A percentile compares a stretch with the other conserved stretches of the same genome.
phyloP scores from a whole-genome alignment of 2,888 invertebrate genomes.

The Chymomyza caudatula region DNA sequence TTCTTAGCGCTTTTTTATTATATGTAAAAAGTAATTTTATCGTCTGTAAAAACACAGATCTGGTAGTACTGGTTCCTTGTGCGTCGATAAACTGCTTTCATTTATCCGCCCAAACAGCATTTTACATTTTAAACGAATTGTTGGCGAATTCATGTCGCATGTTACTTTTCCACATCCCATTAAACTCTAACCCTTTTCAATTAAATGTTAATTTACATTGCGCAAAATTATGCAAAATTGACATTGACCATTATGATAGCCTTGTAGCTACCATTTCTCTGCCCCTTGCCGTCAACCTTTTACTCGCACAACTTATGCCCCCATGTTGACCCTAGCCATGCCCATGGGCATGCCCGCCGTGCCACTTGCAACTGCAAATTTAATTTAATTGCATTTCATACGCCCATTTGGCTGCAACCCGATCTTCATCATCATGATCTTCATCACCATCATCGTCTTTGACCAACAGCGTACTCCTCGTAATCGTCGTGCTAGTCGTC shows the following conservation, averaged over 20 bases:
- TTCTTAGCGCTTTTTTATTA: too few relatives aligned
- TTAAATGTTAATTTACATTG: constrained; percentile 50
- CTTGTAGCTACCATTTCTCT: neutral
- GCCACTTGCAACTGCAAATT: constrained; percentile 64
- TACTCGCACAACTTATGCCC: neutral
- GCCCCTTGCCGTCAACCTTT: neutral
- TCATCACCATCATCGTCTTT: neutral
- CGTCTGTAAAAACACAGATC: too few relatives aligned
- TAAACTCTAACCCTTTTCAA: constrained; percentile 38
- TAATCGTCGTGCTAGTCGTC: constrained; percentile 26
- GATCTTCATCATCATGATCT: neutral
- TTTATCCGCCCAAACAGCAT: too few relatives aligned
- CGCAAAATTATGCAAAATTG: constrained; percentile 62
- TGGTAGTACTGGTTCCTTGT: too few relatives aligned
- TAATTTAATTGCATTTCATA: constrained; percentile 71
- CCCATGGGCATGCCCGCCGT: neutral
- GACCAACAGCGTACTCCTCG: neutral
- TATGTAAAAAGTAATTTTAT: too few relatives aligned
- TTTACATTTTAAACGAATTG: too few relatives aligned
- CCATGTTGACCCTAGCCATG: neutral
- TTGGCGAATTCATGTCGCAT: neutral
- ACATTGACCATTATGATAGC: constrained; percentile 59
- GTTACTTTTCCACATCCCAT: neutral
- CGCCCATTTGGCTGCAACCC: constrained; percentile 68
- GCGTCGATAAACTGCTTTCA: too few relatives aligned